These are phyloP conservation scores for Alethe castanea DNA, from an alignment of 2,113 vertebrate species.

Conservation along the genomic window DNA sequence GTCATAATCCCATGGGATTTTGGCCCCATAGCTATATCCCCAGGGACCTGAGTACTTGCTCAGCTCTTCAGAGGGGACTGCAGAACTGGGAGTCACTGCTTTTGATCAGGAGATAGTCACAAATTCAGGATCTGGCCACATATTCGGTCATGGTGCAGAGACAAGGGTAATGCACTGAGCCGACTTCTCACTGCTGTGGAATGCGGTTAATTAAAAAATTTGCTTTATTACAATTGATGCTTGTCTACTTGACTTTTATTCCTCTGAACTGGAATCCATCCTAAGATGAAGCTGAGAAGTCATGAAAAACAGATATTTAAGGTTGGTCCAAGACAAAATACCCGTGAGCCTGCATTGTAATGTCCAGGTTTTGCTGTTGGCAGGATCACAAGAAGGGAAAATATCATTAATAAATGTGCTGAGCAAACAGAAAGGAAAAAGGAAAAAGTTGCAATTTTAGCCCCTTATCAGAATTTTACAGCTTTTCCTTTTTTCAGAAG, in stretches of 20 bases:
- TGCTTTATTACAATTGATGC: background rate
- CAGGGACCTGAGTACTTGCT: background rate
- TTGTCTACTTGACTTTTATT: background rate
- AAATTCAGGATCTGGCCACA: background rate
- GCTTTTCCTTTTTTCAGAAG: background rate
- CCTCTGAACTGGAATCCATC: background rate
- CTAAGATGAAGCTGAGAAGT: background rate
- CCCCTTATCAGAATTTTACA: slow-evolving; percentile 20
- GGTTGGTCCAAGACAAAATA: background rate
- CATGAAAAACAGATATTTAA: background rate
- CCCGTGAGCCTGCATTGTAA: background rate
- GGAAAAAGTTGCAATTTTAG: background rate
- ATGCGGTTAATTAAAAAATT: background rate
- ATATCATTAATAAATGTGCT: slow-evolving; percentile 9
- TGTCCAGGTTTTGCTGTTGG: background rate
- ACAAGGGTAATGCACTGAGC: background rate
- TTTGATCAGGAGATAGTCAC: background rate
- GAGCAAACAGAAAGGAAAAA: background rate
- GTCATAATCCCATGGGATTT: background rate
- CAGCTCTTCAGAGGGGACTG: background rate
- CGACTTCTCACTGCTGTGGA: background rate
- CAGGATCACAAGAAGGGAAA: background rate
- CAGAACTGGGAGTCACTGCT: background rate
- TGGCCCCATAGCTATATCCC: background rate
- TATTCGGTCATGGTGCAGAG: background rate